Evolutionary conservation across 53 echinoderm and acorn worm genomes (phyloP), one percentile per base, ranked within the genome.

Genomic region (Glandiceps talaboti): DNA sequence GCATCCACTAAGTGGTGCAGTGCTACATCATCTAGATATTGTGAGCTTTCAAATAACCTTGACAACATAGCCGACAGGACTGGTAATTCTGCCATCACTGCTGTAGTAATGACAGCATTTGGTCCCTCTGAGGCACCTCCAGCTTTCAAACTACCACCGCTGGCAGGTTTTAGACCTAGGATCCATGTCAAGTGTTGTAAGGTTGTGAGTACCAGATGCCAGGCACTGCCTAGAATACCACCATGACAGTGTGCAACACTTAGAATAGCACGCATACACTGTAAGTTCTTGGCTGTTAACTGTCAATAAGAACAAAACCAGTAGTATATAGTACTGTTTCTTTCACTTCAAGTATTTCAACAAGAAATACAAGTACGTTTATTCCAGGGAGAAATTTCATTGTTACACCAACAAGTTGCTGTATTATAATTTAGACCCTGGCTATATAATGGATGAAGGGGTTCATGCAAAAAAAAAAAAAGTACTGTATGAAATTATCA

Each of bases 111-210:
- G 83, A 96, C 97, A 30, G 97, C 90, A 77, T 92, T 96, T 79
- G 91, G 91, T 0, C 90, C 85, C n/a, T 96, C 93, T 1, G 91
- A 87, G 0, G 89, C 89, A 30, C 88, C 81, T 73, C 93, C 90
- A n/a, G 84, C 88, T 78, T 92, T 96, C 80, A 96, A 84, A 73
- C 90, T 85, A 33, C 92, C 97, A 0, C 91, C 92, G 26, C 81
- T 75, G 73, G 90, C 85, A 0, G 97, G 97, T 79, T 96, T 96
- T 31, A 96, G 91, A 31, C 97, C 92, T 75, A 93, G 82, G 74
- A 96, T 96, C 97, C 97, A 96, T 74, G 90, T 92, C 25, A 96
- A 88, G 79, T 96, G 97, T 33, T 96, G 97, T 0, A 96, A 87
- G 64, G 97, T 96, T 76, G 89, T 89, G 64, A 93, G 90, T 10